A percentile compares a stretch with the other conserved stretches of the same genome.
Evolutionary conservation across 2,888 invertebrate species (phyloP).

Genomic region (Agriopis leucophaearia): DNA sequence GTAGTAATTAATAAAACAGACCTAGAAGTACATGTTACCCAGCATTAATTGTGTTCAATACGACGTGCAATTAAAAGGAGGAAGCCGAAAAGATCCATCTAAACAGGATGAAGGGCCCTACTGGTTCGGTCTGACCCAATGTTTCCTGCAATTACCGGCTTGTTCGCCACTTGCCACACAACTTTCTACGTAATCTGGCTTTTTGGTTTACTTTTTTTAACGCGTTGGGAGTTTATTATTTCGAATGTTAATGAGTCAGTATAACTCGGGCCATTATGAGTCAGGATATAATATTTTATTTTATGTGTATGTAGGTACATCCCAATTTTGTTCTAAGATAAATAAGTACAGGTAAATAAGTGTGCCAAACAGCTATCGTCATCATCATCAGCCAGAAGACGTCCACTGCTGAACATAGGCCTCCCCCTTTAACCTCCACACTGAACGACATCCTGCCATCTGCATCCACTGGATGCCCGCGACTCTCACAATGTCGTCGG

Average conservation of each 20-base stretch:
- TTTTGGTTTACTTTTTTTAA: slow-evolving; percentile 49
- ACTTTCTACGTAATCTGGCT: slow-evolving; percentile 61
- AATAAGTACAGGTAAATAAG: slow-evolving; percentile 9
- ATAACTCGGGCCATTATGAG: not conserved
- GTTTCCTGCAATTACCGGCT: slow-evolving; percentile 62
- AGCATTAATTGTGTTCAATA: slow-evolving; percentile 19
- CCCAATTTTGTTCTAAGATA: not conserved
- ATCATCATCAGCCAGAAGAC: too few relatives aligned
- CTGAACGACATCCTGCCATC: too few relatives aligned
- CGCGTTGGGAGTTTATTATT: slow-evolving; percentile 1
- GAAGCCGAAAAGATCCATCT: slow-evolving; percentile 42
- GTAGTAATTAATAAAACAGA: slow-evolving; percentile 7
- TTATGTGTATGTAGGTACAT: too few relatives aligned
- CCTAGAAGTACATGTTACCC: not conserved
- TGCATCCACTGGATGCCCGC: too few relatives aligned
- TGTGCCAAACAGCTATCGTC: not conserved
- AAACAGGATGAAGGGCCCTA: slow-evolving; percentile 43
- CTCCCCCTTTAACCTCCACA: too few relatives aligned
- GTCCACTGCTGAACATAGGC: too few relatives aligned
- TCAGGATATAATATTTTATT: not conserved
- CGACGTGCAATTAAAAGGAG: slow-evolving; percentile 32
- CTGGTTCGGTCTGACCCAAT: slow-evolving; percentile 42
- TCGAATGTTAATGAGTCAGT: not conserved
- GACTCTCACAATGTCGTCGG: too few relatives aligned
- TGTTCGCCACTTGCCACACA: slow-evolving; percentile 60